Evolutionary conservation across 2,113 vertebrate species (phyloP), one percentile per base, ranked within the genome.

Genomic region (Periophthalmodon schlosseri): DNA sequence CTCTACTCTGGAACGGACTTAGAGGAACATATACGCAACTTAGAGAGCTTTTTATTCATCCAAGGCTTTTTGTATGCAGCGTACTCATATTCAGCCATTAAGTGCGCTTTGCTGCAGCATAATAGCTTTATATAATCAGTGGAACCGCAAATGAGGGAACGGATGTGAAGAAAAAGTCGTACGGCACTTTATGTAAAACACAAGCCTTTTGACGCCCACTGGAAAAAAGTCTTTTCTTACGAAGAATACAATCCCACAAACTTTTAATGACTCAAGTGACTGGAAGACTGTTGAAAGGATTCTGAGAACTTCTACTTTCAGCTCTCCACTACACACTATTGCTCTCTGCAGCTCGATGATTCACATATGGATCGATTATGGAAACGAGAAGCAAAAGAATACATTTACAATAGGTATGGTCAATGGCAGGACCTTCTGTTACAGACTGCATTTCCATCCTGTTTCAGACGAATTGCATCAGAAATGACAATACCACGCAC

Each of bases 71-170:
- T 52, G 84, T 58, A 46, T 49, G 54, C 20, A 61, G 34, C 71
- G 54, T 57, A n/a, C 34, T 65, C 21, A 44, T 56, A 67, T 68
- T 77, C 75, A 56, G 50, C 8, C 0, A 0, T 68, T 74, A 68
- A 81, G 75, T 75, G 64, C 77, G 66, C 79, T 77, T 78, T 69
- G 13, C 60, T n/a, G 75, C 5, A 4, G 69, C 49, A 50, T 66
- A 77, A 83, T 75, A 78, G 74, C 46, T 85, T 83, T 89, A 84
- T 73, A 57, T 84, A 89, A 83, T 81, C 75, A 77, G 4, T 66
- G 23, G 47, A 54, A 70, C 68, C 12, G 65, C 54, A 74, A 84
- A 84, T 79, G 71, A 80, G 66, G 67, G 34, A 85, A 68, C 72
- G 63, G 75, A 80, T 58, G 54, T 6, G 3, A 60, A 76, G 76